Evolutionary conservation across 2,797 vertebrate species (phyloP).

Genomic region (Eutrigla gurnardus): DNA sequence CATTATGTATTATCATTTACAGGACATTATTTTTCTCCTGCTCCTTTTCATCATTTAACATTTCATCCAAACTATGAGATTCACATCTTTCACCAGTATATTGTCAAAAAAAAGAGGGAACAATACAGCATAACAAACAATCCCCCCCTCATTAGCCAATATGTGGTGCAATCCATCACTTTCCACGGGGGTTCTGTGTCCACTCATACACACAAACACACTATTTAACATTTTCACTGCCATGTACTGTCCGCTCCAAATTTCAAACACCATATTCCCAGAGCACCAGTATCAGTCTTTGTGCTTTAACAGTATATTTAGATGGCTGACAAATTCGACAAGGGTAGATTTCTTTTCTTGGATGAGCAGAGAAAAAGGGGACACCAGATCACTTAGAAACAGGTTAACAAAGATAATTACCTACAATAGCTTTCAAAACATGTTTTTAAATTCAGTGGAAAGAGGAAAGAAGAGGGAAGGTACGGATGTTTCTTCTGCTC

Average conservation of each 20-base stretch:
- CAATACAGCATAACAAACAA: conserved; percentile 32
- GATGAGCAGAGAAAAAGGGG: conserved; percentile 6
- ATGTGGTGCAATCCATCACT: conserved; percentile 67
- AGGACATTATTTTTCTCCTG: conserved; percentile 22
- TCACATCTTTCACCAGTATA: conserved; percentile 30
- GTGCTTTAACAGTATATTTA: conserved; percentile 1
- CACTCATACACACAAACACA: conserved; percentile 47
- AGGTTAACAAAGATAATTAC: conserved; percentile 20
- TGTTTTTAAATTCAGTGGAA: conserved; percentile 9
- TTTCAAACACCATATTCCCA: conserved; percentile 20
- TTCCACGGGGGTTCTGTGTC: conserved; percentile 57
- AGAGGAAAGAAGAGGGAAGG: background rate
- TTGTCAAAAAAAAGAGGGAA: conserved; percentile 27
- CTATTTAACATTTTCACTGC: conserved; percentile 46
- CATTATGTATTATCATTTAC: background rate
- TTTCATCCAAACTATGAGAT: conserved; percentile 24
- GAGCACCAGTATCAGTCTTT: conserved; percentile 14
- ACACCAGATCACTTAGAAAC: conserved; percentile 30
- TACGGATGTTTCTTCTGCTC: conserved; percentile 5
- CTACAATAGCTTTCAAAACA: conserved; percentile 34
- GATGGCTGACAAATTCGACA: conserved; percentile 7
- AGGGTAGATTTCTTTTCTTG: conserved; percentile 4
- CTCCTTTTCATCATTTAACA: conserved; percentile 17
- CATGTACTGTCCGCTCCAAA: conserved; percentile 8
- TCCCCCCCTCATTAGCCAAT: conserved; percentile 45